Base-by-base conservation (phyloP, 2,113 vertebrate species). In the Herpailurus yagouaroundi region DNA sequence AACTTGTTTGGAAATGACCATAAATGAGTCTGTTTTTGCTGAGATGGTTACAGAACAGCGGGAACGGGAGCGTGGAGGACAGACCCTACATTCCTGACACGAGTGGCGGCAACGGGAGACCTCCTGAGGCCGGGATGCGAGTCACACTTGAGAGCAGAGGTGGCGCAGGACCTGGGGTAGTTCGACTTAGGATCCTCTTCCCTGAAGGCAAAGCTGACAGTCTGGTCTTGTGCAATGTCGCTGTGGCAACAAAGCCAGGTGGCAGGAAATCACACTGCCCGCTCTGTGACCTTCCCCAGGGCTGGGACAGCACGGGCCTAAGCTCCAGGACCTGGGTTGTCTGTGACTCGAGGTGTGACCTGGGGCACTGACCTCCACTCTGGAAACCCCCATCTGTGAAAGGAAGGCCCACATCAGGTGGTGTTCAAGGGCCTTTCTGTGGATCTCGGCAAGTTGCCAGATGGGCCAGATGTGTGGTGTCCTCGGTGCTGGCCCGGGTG, bases 201-300 rank as follows among this genome's bases (percentile, higher is more conserved):
- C 94, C 87, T 1, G 1, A 82, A 95, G 88, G 87, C 92, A 89
- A 89, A 94, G 41, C 68, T 41, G 25, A 18, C 33, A 89, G 55
- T 80, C 89, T 74, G 57, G 15, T 76, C 64, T 85, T 97, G 69
- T 87, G 94, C 45, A 89, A 79, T 38, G 69, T 95, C 76, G 33
- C 87, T 5, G 10, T 86, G 85, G 90, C 79, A 95, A 95, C 95
- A 89, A 41, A 87, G 68, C 83, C 96, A 97, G 92, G 94, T 95
- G 92, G 66, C 0, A 11, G 92, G 84, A 98, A 97, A 91, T 95
- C 94, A 64, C 38, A 48, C 15, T 88, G 95, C 64, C 96, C 36
- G 0, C 90, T 85, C 25, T 25, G 82, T 96, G 95, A 95, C 96
- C 96, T 92, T 73, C 63, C 83, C 14, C 71, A 55, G 77, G 68